Percentiles rank a stretch among this genome's conserved stretches.
These are phyloP conservation scores for Cynoglossus semilaevis DNA, from an alignment of 2,113 vertebrate genomes.

Conservation along the genomic window DNA sequence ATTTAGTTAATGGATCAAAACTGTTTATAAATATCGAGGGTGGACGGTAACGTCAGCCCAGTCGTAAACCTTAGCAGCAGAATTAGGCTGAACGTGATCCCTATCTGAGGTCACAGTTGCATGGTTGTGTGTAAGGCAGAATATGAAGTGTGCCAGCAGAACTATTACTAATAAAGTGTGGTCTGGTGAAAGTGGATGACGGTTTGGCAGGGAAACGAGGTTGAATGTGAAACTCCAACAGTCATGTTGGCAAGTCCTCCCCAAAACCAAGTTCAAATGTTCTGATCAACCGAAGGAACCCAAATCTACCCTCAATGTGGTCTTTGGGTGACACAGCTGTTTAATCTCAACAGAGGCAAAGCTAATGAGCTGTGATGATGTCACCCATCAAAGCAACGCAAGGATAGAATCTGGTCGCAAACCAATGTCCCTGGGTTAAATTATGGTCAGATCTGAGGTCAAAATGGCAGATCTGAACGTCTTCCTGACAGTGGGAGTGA, in stretches of 20 bases:
- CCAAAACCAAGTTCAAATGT: conserved; percentile 54
- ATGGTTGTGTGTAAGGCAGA: conserved; percentile 46
- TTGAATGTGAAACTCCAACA: conserved; percentile 51
- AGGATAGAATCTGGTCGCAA: neutral
- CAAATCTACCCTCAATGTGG: conserved; percentile 44
- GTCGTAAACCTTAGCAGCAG: conserved; percentile 68
- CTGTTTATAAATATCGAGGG: conserved; percentile 68
- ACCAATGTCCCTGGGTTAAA: conserved; percentile 18
- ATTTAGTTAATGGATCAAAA: no score
- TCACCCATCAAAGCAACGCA: conserved; percentile 19
- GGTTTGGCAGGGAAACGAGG: conserved; percentile 70
- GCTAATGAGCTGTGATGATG: conserved; percentile 46
- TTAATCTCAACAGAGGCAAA: conserved; percentile 46
- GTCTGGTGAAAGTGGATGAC: conserved; percentile 70
- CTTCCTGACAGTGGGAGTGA: conserved; percentile 4
- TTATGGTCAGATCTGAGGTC: conserved; percentile 26
- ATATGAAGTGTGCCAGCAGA: conserved; percentile 54
- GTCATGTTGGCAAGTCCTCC: conserved; percentile 44
- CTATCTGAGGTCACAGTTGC: conserved; percentile 67
- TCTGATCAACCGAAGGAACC: conserved; percentile 47
- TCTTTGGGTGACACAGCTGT: conserved; percentile 50
- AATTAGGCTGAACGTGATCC: conserved; percentile 60
- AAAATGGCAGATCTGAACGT: conserved; percentile 3
- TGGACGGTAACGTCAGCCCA: conserved; percentile 46
- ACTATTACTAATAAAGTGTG: conserved; percentile 59